phyloP scores from a whole-genome alignment of 2,797 vertebrate genomes.

The Lithobates pipiens region DNA sequence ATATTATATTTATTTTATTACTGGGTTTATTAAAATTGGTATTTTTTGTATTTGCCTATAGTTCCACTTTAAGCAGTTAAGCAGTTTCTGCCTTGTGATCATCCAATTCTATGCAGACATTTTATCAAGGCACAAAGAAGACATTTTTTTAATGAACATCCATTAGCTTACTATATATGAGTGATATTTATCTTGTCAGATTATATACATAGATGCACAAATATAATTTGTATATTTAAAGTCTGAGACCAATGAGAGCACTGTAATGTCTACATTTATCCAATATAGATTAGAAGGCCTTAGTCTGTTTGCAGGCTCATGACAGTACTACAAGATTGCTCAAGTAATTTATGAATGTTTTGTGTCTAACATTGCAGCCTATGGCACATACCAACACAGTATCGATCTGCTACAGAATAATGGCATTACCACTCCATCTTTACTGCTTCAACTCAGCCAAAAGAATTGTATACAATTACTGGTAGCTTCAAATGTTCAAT shows the following conservation, averaged over 20 bases:
- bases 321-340: neutral
- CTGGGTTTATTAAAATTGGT: no score
- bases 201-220: neutral
- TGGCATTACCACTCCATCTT: conserved; percentile 10
- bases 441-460: neutral
- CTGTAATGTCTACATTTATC: neutral
- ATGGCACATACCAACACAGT: conserved; percentile 23
- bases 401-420: conserved; percentile 21
- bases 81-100: neutral
- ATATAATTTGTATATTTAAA: neutral
- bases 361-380: conserved; percentile 9
- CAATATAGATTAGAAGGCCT: neutral
- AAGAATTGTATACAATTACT: neutral
- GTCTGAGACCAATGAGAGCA: neutral
- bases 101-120: neutral
- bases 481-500: neutral
- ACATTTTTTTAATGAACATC: neutral
- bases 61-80: no score
- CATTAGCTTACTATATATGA: neutral
- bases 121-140: neutral
- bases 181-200: neutral
- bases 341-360: conserved; percentile 39
- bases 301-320: neutral
- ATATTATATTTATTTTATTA: no score
- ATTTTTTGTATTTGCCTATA: no score